Evolutionary conservation across 2,113 vertebrate species (phyloP), one percentile per base, ranked within the genome.

Genomic region (Leptobrachium ailaonicum): DNA sequence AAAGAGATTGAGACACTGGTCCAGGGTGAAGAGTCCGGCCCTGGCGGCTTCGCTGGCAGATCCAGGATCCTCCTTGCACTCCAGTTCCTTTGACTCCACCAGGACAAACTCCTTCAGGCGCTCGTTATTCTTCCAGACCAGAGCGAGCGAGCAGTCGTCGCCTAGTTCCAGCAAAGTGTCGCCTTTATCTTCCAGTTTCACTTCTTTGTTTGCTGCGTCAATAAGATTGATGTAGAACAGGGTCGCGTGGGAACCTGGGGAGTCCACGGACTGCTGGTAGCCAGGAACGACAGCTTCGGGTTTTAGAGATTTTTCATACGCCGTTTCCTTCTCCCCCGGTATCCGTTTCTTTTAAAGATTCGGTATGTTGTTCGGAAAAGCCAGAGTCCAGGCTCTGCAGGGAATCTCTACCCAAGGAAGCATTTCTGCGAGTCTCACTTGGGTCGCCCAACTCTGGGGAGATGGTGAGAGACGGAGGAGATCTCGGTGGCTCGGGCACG

Each of bases 111-210:
- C 98, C 87, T 95, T 98, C 54, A 95, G 88, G 6, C 97, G 94
- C 84, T 99, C 97, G 0, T 99, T 98, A 86, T 99, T 99, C 75
- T 97, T 95, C 97, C 98, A 99, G 32, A 98, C 96, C 77, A 99
- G 90, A 78, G 96, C 96, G 32, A 99, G 85, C 6, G 93, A 95
- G 14, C 91, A 93, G 60, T 96, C 94, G 0, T 98, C 97, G 1
- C 92, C 88, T 20, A 98, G 83, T 13, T 97, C 95, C 50, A 94
- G 76, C 0, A 93, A 89, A 0, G 56, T 63, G 2, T 98, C 97
- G 56, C 98, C 97, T 94, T 90, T 98, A 77, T 99, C 98, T 83
- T 98, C 97, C 83, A 99, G 90, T 85, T 93, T 94, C 79, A 95
- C 90, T 68, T 99, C 98, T 86, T 96, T 95, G 87, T 88, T 95